phyloP scores from a whole-genome alignment of 2,113 vertebrate genomes.

The Brachirus orientalis region DNA sequence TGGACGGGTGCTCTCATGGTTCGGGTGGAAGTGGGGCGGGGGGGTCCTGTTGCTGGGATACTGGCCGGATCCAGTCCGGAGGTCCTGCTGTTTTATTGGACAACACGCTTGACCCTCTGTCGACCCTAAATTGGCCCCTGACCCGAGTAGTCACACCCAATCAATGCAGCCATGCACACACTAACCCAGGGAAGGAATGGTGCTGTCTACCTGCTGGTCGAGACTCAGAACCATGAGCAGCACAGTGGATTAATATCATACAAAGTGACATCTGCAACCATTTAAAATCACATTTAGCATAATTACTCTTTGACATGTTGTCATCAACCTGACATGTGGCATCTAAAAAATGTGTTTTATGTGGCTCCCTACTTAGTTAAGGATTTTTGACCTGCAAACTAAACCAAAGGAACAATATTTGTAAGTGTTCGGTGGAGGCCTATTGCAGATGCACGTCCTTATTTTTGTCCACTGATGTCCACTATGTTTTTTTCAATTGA shows the following conservation, averaged over 20 bases:
- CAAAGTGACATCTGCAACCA: constrained; percentile 71
- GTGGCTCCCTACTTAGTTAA: constrained; percentile 39
- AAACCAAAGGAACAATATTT: background rate
- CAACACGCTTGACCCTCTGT: constrained; percentile 75
- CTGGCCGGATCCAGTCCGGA: constrained; percentile 57
- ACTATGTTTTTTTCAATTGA: too few relatives aligned
- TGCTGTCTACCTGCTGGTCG: constrained; percentile 69
- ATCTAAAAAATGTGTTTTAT: constrained; percentile 70
- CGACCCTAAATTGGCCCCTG: constrained; percentile 75
- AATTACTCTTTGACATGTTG: constrained; percentile 57
- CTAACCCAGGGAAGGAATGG: constrained; percentile 51
- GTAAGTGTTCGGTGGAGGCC: background rate
- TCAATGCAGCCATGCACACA: constrained; percentile 68
- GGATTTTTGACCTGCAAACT: constrained; percentile 20
- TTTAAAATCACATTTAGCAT: constrained; percentile 61
- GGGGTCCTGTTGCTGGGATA: constrained; percentile 78
- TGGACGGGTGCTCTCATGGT: constrained; percentile 67
- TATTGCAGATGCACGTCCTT: background rate
- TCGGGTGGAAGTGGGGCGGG: constrained; percentile 49
- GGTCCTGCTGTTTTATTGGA: constrained; percentile 81
- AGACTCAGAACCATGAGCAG: constrained; percentile 23
- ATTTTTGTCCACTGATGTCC: too few relatives aligned
- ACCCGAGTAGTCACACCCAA: constrained; percentile 75
- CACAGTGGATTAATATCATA: constrained; percentile 62
- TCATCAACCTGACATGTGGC: constrained; percentile 65